phyloP scores from a whole-genome alignment of 2,888 invertebrate genomes.

The Molorchus minor region DNA sequence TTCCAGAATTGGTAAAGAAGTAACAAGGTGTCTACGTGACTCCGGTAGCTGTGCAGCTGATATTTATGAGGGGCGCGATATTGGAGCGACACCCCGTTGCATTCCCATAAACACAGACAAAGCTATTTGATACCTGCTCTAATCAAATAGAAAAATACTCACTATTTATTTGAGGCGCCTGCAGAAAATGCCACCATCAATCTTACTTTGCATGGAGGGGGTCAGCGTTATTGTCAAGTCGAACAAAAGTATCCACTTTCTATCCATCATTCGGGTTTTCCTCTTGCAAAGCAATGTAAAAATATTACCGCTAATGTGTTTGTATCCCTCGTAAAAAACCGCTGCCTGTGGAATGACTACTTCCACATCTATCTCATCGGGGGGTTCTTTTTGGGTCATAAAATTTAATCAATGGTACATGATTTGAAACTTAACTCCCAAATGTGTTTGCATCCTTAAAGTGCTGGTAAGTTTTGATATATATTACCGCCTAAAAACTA shows the following conservation, averaged over 20 bases:
- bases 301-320: too few relatives aligned
- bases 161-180: conserved; percentile 28
- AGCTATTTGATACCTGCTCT: conserved; percentile 40
- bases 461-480: too few relatives aligned
- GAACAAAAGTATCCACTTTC: conserved; percentile 1
- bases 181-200: conserved; percentile 31
- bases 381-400: too few relatives aligned
- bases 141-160: conserved; percentile 41
- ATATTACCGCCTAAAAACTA: too few relatives aligned
- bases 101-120: conserved; percentile 41
- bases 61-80: conserved; percentile 36
- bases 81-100: conserved; percentile 34
- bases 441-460: too few relatives aligned
- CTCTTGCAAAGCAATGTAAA: too few relatives aligned
- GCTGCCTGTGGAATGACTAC: too few relatives aligned
- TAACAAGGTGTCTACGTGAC: conserved; percentile 43
- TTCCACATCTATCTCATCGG: too few relatives aligned
- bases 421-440: too few relatives aligned
- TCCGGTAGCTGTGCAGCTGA: conserved; percentile 25
- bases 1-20: conserved; percentile 23
- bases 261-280: too few relatives aligned
- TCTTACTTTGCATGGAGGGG: conserved; percentile 27
- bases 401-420: too few relatives aligned
- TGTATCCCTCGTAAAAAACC: too few relatives aligned
- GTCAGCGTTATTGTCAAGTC: not conserved